A percentile compares a stretch with the other conserved stretches of the same genome.
These are phyloP conservation scores for Pristis pectinata DNA, from an alignment of 2,797 vertebrate species.

Conservation along the genomic window DNA sequence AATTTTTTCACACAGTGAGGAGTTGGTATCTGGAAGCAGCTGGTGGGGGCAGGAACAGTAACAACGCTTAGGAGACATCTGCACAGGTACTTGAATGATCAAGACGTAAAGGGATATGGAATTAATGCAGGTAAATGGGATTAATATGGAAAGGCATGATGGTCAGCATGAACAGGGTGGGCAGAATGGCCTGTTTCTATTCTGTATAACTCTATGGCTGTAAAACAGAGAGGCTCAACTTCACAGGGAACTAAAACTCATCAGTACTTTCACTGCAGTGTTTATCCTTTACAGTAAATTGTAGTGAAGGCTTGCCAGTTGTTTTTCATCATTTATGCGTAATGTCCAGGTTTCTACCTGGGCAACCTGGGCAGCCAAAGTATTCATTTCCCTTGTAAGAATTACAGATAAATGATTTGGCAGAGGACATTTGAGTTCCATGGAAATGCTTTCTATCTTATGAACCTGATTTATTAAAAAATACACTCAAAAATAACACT, in stretches of 20 bases:
- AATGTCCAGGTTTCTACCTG: not conserved
- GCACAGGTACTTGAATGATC: no score
- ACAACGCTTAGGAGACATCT: no score
- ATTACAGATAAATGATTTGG: not conserved
- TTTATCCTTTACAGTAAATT: not conserved
- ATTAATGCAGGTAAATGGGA: no score
- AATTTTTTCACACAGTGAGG: no score
- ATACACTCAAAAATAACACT: not conserved
- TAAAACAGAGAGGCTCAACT: not conserved
- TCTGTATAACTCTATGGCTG: no score
- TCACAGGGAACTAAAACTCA: not conserved
- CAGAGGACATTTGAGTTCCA: not conserved
- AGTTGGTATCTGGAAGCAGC: no score
- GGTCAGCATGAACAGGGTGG: no score
- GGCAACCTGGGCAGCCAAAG: not conserved
- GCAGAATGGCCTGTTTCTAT: no score
- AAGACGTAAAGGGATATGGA: no score
- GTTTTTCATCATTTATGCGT: not conserved
- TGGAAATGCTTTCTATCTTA: not conserved
- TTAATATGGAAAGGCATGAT: no score
- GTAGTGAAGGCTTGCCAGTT: not conserved
- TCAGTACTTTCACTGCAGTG: not conserved
- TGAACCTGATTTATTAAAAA: not conserved
- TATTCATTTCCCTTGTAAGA: no score
- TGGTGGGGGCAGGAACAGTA: no score